Evolutionary conservation across 1,140 invertebrate genomes (phyloP).

Genomic region (Brachionus asplanchnoidis): DNA sequence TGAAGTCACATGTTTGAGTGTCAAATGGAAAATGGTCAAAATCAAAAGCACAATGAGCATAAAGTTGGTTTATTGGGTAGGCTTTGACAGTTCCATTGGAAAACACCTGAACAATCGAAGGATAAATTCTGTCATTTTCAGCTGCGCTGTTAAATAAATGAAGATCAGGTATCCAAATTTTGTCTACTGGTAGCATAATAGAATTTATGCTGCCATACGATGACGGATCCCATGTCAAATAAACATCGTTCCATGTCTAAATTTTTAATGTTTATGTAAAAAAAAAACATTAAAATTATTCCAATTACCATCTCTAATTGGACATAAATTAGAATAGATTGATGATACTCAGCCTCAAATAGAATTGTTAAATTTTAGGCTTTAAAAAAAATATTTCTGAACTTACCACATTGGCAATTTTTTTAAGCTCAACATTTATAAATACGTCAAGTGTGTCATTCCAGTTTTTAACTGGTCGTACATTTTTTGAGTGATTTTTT

Average conservation of each 20-base stretch:
- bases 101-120: constrained; percentile 15
- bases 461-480: neutral
- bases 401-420: constrained; percentile 19
- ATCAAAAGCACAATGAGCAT: constrained; percentile 40
- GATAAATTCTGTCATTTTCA: constrained; percentile 33
- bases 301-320: neutral
- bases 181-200: constrained; percentile 41
- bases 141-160: constrained; percentile 42
- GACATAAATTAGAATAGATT: constrained; percentile 4
- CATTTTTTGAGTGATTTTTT: neutral
- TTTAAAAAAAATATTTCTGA: neutral
- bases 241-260: constrained; percentile 45
- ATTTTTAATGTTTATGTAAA: neutral
- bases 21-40: constrained; percentile 29
- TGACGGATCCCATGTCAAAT: constrained; percentile 45
- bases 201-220: constrained; percentile 44
- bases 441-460: neutral
- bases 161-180: constrained; percentile 45
- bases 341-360: neutral
- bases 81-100: neutral
- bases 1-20: constrained; percentile 3
- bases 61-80: constrained; percentile 32
- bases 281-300: neutral
- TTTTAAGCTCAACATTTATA: neutral
- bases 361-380: neutral